These are phyloP conservation scores for Epinotia brunnichana DNA, from an alignment of 2,888 invertebrate genomes.

Conservation along the genomic window DNA sequence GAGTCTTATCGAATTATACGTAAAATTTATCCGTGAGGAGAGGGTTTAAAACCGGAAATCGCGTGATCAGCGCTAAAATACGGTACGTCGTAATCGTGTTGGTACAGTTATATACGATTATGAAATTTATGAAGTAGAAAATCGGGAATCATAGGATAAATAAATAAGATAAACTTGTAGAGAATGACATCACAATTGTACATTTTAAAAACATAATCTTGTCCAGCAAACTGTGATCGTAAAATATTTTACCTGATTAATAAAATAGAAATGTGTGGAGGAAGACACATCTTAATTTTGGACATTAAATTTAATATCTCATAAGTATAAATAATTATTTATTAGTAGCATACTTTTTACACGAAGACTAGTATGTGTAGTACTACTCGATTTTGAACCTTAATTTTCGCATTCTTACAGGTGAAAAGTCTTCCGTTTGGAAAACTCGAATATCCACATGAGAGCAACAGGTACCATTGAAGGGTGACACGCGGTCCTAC, in stretches of 20 bases:
- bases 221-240: background rate
- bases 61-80: background rate
- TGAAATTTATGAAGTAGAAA: background rate
- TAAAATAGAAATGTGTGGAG: too few species aligned
- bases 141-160: background rate
- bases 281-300: background rate
- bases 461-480: slow-evolving; percentile 55
- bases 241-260: background rate
- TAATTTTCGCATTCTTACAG: slow-evolving; percentile 58
- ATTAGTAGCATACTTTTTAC: too few species aligned
- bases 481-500: slow-evolving; percentile 54
- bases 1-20: too few species aligned
- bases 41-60: background rate
- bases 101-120: background rate
- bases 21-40: background rate
- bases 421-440: slow-evolving; percentile 78
- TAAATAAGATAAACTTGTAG: too few species aligned
- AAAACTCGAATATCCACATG: slow-evolving; percentile 83
- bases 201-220: background rate
- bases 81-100: background rate
- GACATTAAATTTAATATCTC: background rate
- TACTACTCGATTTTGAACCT: background rate
- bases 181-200: background rate
- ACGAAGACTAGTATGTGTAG: background rate
- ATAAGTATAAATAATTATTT: background rate